Conservation (phyloP, 1,140 invertebrate species). For the Lethrus apterus region DNA sequence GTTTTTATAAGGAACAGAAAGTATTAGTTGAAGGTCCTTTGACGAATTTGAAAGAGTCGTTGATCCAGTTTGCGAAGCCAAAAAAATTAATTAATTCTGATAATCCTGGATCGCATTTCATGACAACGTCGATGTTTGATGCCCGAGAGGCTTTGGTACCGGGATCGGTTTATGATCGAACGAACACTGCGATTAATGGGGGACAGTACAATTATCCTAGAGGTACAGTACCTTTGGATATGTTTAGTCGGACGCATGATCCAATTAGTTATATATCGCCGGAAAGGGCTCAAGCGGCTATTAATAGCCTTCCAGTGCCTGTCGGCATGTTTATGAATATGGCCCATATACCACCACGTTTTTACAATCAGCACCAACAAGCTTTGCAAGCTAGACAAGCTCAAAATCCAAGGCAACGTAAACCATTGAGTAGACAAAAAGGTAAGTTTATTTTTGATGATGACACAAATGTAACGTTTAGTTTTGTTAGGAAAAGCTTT, state of each 20-base stretch:
- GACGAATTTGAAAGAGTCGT: constrained; percentile 93
- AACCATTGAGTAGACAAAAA: constrained; percentile 25
- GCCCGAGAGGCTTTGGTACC: constrained; percentile 85
- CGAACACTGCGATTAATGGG: constrained; percentile 30
- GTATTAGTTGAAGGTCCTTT: constrained; percentile 96
- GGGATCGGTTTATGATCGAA: constrained; percentile 67
- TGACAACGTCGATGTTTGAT: constrained; percentile 93
- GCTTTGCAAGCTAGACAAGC: constrained; percentile 53
- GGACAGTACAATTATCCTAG: constrained; percentile 41
- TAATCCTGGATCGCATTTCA: constrained; percentile 94
- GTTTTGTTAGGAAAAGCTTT: constrained; percentile 35
- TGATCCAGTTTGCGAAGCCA: constrained; percentile 96
- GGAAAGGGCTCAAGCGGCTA: constrained; percentile 68
- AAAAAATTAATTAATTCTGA: constrained; percentile 89
- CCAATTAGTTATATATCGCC: constrained; percentile 90
- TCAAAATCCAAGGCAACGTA: constrained; percentile 36
- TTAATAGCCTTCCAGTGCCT: constrained; percentile 78
- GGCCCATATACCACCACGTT: constrained; percentile 79
- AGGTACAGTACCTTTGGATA: constrained; percentile 46
- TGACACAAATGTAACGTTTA: constrained; percentile 18
- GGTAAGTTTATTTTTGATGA: neutral
- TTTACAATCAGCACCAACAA: constrained; percentile 77
- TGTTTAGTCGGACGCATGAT: constrained; percentile 69
- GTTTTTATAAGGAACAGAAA: constrained; percentile 97
- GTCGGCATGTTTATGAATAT: constrained; percentile 95